Base-by-base conservation (phyloP, 2,113 vertebrate species). In the Daphoenositta chrysoptera region DNA sequence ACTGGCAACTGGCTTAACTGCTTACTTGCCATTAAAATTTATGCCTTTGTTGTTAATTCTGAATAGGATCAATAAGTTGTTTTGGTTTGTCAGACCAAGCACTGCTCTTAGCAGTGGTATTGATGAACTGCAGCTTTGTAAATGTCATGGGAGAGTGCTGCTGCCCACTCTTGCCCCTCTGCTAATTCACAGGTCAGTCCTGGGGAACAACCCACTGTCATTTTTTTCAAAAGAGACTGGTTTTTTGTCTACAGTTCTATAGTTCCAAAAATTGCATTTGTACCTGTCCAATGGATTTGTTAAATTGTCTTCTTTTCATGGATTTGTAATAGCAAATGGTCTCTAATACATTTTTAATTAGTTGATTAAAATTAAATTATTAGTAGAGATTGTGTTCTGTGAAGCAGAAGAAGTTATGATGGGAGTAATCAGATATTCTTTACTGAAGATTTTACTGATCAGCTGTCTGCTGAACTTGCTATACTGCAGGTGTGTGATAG, bases 101-200 rank as follows among this genome's bases (percentile, higher is more conserved):
- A 84, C 75, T 81, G n/a, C 84, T 95, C 57, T 96, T 96, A 94
- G 48, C 82, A 86, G 54, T 91, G 66, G 44, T 91, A 83, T 42
- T 96, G 92, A 94, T 94, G 84, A 94, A 80, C 75, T 89, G 44
- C 80, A 97, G 16, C 64, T 95, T 93, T 93, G 51, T 85, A 87
- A 65, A 72, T 86, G 76, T 91, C 66, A 60, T 61, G 65, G 80
- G 87, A 84, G 80, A 87, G 53, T 69, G 40, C 86, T 91, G 63
- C 82, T 95, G 60, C 90, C 90, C 92, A 53, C 68, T 86, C 77
- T 69, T 86, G 76, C 54, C 63, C 80, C 58, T 89, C 91, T 90
- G 54, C 56, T 83, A 85, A 58, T 39, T 94, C 33, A 21, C 57
- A 63, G 35, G 20, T 85, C 53, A 60, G 57, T 88, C 80, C 58